Percentiles rank a stretch among this genome's conserved stretches.
phyloP scores from a whole-genome alignment of 2,888 invertebrate species.

The Drosophila anceps region DNA sequence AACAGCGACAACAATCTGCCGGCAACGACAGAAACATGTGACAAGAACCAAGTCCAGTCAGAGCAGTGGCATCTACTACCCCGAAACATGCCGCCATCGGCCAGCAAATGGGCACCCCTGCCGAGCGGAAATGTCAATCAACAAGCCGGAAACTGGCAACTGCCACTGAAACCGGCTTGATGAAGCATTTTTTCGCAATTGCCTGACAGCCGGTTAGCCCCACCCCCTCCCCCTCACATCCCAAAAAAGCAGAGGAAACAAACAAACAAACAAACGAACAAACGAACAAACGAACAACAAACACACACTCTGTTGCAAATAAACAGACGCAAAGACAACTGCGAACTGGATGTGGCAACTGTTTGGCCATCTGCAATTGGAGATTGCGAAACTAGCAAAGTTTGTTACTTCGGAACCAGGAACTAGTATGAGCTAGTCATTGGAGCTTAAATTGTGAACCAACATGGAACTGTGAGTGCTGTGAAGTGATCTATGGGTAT shows the following conservation, averaged over 20 bases:
- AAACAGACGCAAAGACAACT: conserved; percentile 5
- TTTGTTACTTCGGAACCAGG: neutral
- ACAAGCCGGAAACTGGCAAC: conserved; percentile 74
- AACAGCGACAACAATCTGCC: conserved; percentile 21
- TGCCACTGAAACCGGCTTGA: conserved; percentile 75
- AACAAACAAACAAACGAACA: neutral
- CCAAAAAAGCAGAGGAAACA: neutral
- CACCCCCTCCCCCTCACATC: neutral
- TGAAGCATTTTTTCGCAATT: conserved; percentile 51
- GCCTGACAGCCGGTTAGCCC: conserved; percentile 36
- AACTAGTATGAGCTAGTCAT: neutral
- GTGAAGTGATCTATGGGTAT: neutral
- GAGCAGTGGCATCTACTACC: neutral
- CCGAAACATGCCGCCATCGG: neutral
- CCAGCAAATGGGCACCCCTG: neutral
- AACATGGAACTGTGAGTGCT: neutral
- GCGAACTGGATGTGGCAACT: neutral
- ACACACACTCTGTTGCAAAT: neutral
- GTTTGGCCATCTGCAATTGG: neutral
- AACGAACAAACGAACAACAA: neutral
- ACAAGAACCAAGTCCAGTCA: conserved; percentile 19
- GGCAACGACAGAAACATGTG: conserved; percentile 52
- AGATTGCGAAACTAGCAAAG: conserved; percentile 1
- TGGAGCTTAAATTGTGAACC: neutral
- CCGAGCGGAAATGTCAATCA: conserved; percentile 74